A percentile compares a stretch with the other conserved stretches of the same genome.
Conservation (phyloP, 2,113 vertebrate species). For the Scolopax mira region DNA sequence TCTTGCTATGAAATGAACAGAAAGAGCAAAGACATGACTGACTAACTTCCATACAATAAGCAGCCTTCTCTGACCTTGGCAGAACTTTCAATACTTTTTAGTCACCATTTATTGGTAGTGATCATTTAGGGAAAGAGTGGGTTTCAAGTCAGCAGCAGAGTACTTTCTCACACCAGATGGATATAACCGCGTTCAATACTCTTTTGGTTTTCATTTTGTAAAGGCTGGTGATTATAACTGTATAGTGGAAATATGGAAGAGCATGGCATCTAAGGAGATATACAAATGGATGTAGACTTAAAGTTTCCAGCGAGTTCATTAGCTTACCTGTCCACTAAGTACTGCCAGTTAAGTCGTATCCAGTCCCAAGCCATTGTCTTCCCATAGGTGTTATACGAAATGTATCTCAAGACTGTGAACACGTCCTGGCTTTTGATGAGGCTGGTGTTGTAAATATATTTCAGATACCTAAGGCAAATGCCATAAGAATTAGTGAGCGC, state of each 20-base stretch:
- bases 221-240: background rate
- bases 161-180: background rate
- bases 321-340: conserved; percentile 85
- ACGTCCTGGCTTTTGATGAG: conserved; percentile 91
- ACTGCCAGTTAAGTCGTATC: conserved; percentile 93
- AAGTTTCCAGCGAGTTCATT: background rate
- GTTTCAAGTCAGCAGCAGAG: background rate
- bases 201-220: background rate
- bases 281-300: background rate
- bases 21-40: background rate
- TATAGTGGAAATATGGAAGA: background rate
- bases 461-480: conserved; percentile 79
- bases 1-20: background rate
- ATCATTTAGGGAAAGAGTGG: background rate
- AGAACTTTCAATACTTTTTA: background rate
- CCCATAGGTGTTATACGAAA: conserved; percentile 87
- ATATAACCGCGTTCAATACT: background rate
- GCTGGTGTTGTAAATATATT: conserved; percentile 77
- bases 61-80: background rate
- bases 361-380: conserved; percentile 96
- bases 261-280: background rate
- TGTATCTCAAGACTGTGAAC: conserved; percentile 89
- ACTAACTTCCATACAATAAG: background rate
- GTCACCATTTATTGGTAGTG: background rate
- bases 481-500: background rate